Conservation (phyloP, 2,797 vertebrate genomes). For the Enteromius trimaculatus region DNA sequence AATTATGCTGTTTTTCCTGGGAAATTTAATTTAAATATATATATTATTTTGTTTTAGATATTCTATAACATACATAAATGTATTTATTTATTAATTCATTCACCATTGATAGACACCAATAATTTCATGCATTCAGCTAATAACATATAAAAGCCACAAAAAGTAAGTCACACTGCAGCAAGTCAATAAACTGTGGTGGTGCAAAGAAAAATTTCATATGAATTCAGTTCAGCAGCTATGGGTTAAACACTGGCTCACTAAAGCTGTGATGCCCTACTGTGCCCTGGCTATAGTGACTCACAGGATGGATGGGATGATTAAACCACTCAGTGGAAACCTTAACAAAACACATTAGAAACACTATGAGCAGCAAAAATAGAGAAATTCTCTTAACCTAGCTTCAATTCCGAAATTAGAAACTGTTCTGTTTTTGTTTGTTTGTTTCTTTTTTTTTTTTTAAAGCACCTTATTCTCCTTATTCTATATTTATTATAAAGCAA, state of each 20-base stretch:
- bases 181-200: background rate
- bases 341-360: constrained; percentile 24
- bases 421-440: background rate
- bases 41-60: too few species aligned
- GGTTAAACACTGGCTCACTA: constrained; percentile 28
- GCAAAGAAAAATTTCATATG: background rate
- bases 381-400: constrained; percentile 5
- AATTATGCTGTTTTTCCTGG: too few species aligned
- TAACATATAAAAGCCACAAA: background rate
- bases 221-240: constrained; percentile 13
- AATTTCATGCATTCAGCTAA: background rate
- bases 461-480: background rate
- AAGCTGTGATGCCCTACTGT: constrained; percentile 31
- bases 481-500: constrained; percentile 15
- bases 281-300: constrained; percentile 30
- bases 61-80: too few species aligned
- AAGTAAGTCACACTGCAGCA: constrained; percentile 1
- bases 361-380: constrained; percentile 3
- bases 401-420: constrained; percentile 3
- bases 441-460: background rate
- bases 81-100: too few species aligned
- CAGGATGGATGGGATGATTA: constrained; percentile 46
- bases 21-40: too few species aligned
- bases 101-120: background rate
- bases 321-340: constrained; percentile 31